Conservation (phyloP, 1,140 invertebrate genomes). For the Meloidogyne hapla region DNA sequence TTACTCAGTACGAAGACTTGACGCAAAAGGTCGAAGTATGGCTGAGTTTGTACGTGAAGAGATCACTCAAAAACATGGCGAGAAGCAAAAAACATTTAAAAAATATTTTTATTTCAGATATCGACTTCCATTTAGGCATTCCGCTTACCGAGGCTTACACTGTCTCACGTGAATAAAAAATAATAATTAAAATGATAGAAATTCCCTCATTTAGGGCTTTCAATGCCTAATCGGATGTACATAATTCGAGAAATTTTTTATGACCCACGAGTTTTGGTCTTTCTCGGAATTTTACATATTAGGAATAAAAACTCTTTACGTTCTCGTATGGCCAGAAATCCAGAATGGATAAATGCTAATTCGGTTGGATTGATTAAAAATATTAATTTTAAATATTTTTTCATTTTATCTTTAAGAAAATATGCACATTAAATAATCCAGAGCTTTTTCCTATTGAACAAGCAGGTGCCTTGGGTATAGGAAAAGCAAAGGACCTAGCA, state of each 20-base stretch:
- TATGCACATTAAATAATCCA: conserved; percentile 56
- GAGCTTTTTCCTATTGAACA: conserved; percentile 54
- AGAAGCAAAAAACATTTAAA: conserved; percentile 2
- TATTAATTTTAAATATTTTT: background rate
- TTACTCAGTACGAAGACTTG: conserved; percentile 49
- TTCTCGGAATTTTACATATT: conserved; percentile 42
- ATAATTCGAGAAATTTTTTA: conserved; percentile 49
- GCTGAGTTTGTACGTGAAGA: conserved; percentile 65
- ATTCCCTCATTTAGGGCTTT: conserved; percentile 8
- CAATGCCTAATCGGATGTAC: conserved; percentile 41
- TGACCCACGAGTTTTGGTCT: conserved; percentile 55
- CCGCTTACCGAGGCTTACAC: conserved; percentile 41
- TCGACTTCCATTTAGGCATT: conserved; percentile 58
- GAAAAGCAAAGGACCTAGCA: conserved; percentile 52
- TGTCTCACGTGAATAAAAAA: conserved; percentile 43
- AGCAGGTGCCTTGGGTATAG: conserved; percentile 55
- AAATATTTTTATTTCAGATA: conserved; percentile 35
- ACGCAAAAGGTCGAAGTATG: conserved; percentile 62
- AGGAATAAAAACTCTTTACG: conserved; percentile 34
- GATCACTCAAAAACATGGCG: conserved; percentile 65
- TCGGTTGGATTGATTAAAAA: conserved; percentile 1
- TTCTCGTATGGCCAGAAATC: conserved; percentile 41
- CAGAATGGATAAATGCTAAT: conserved; percentile 50
- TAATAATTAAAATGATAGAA: background rate
- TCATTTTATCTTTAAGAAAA: conserved; percentile 23